Conservation (phyloP, 2,888 invertebrate species). For the Catonia carolina region DNA sequence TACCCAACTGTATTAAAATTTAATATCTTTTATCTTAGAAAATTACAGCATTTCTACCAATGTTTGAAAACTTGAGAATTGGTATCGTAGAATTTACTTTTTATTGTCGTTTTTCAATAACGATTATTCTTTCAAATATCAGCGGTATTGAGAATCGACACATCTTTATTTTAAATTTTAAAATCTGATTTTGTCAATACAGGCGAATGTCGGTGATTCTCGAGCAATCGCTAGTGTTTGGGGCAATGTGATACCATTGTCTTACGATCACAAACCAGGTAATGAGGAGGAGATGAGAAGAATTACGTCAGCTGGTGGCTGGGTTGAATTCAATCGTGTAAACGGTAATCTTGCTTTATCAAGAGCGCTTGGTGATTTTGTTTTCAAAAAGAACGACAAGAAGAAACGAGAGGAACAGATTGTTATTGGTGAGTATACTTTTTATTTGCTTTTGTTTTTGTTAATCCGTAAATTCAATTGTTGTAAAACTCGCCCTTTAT, state of each 20-base stretch:
- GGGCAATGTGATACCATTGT: slow-evolving; percentile 68
- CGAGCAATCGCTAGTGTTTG: slow-evolving; percentile 84
- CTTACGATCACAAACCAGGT: slow-evolving; percentile 93
- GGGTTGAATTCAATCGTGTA: slow-evolving; percentile 96
- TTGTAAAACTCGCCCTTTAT: no score
- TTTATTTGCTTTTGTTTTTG: no score
- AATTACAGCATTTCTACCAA: no score
- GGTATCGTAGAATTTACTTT: no score
- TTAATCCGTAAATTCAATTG: no score
- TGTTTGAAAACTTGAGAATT: no score
- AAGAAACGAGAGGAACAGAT: slow-evolving; percentile 90
- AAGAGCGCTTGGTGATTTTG: slow-evolving; percentile 93
- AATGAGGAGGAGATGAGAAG: slow-evolving; percentile 79
- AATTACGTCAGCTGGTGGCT: slow-evolving; percentile 92
- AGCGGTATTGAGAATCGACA: no score
- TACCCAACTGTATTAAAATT: no score
- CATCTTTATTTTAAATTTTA: no score
- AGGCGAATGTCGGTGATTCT: slow-evolving; percentile 96
- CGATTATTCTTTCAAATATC: no score
- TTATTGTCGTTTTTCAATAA: no score
- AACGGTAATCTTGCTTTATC: slow-evolving; percentile 96
- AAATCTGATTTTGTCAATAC: slow-evolving; percentile 16
- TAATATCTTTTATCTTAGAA: no score
- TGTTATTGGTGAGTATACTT: slow-evolving; percentile 69
- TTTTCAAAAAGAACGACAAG: slow-evolving; percentile 85